These are phyloP conservation scores for Stratiomys singularior DNA, from an alignment of 2,888 invertebrate species.

Conservation along the genomic window DNA sequence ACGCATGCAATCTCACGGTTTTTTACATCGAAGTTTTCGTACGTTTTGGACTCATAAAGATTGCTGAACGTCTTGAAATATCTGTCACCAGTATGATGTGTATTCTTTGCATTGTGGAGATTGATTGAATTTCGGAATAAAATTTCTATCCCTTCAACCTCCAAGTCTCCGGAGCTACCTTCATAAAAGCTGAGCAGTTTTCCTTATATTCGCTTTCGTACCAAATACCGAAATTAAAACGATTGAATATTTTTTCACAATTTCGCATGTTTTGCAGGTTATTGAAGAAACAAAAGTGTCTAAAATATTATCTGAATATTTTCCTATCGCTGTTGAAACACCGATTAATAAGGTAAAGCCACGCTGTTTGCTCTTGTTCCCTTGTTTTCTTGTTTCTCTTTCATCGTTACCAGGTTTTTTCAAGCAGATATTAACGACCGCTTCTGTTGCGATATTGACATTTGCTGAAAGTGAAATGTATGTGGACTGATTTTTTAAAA, in stretches of 20 bases:
- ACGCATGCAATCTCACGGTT: too few relatives aligned
- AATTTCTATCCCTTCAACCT: not conserved
- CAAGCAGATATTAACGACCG: not conserved
- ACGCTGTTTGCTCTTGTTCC: constrained; percentile 41
- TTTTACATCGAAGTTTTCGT: too few relatives aligned
- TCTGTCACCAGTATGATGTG: too few relatives aligned
- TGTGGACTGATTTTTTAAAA: too few relatives aligned
- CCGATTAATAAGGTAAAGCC: constrained; percentile 47
- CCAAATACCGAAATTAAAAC: constrained; percentile 46
- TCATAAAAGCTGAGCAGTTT: too few relatives aligned
- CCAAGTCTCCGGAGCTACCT: too few relatives aligned
- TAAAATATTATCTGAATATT: constrained; percentile 26
- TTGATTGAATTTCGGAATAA: not conserved
- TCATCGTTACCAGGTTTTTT: constrained; percentile 7
- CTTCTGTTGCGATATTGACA: too few relatives aligned
- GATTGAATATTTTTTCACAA: too few relatives aligned
- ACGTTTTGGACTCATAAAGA: too few relatives aligned
- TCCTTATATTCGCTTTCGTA: too few relatives aligned
- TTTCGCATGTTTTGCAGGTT: constrained; percentile 50
- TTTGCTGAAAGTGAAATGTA: not conserved
- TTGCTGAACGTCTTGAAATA: too few relatives aligned
- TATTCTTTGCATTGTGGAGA: not conserved
- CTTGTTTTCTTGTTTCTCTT: not conserved
- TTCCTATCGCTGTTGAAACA: too few relatives aligned
- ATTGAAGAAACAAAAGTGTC: constrained; percentile 33